Conservation (phyloP, 2,797 vertebrate species). For the Schizopygopsis pylzovi region DNA sequence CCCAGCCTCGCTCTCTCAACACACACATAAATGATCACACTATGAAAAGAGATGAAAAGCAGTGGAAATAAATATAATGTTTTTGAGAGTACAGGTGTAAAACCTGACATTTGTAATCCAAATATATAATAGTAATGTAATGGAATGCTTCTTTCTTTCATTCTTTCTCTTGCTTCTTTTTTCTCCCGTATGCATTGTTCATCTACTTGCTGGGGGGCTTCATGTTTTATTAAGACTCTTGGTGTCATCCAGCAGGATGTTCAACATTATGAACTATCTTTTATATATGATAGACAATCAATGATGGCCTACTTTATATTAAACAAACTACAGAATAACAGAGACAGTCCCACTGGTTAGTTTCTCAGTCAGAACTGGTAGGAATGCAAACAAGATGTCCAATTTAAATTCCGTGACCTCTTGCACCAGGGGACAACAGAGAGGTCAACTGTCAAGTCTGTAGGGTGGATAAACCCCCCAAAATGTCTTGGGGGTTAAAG, state of each 20-base stretch:
- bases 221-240: conserved; percentile 76
- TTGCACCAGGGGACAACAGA: background rate
- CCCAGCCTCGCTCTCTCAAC: conserved; percentile 39
- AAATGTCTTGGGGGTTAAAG: background rate
- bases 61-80: background rate
- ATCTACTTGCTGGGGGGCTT: conserved; percentile 67
- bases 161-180: conserved; percentile 24
- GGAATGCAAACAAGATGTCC: background rate
- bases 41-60: conserved; percentile 14
- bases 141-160: conserved; percentile 5
- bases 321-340: conserved; percentile 54
- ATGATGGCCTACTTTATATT: conserved; percentile 58
- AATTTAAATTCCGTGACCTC: background rate
- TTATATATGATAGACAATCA: conserved; percentile 76
- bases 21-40: conserved; percentile 29
- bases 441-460: background rate
- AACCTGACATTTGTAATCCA: background rate
- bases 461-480: background rate
- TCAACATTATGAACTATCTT: conserved; percentile 78
- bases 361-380: background rate
- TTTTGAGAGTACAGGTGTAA: background rate
- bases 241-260: conserved; percentile 68
- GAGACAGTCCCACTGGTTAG: conserved; percentile 1
- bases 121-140: conserved; percentile 41
- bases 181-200: conserved; percentile 71